Conservation (phyloP, 1,140 invertebrate species). For the Sitobion miscanthi region DNA sequence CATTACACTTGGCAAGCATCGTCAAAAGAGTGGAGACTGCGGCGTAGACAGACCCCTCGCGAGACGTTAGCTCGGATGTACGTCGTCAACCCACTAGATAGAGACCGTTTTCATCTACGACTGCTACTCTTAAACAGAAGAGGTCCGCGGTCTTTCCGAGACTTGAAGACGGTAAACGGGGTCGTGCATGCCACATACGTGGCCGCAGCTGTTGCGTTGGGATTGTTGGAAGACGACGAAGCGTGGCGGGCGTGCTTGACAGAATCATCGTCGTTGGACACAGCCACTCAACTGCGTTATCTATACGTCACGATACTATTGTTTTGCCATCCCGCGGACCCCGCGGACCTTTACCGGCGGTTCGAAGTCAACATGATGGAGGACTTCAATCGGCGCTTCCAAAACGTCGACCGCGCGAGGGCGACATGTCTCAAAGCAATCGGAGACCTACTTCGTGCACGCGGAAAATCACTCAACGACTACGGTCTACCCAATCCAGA, state of each 20-base stretch:
- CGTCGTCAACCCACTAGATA: too few species aligned
- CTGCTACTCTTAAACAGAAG: constrained; percentile 59
- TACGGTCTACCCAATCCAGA: neutral
- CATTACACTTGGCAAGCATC: neutral
- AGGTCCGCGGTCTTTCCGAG: constrained; percentile 63
- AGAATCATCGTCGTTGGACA: neutral
- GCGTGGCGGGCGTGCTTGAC: neutral
- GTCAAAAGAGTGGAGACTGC: too few species aligned
- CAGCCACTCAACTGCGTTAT: neutral
- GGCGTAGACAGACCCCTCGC: too few species aligned
- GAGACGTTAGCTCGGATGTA: too few species aligned
- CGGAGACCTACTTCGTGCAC: neutral
- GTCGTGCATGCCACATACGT: too few species aligned
- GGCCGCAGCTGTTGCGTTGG: constrained; percentile 60
- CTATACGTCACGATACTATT: neutral
- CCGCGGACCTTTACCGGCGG: too few species aligned
- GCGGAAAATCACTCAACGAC: neutral
- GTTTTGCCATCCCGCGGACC: too few species aligned
- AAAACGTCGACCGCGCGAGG: too few species aligned
- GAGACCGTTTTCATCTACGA: too few species aligned
- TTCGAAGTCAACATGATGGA: too few species aligned
- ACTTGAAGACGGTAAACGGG: constrained; percentile 63
- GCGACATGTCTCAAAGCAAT: too few species aligned
- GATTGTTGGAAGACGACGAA: constrained; percentile 61
- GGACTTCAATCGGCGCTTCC: too few species aligned